Conservation (phyloP, 1,140 invertebrate genomes). For the Saccostrea echinata region DNA sequence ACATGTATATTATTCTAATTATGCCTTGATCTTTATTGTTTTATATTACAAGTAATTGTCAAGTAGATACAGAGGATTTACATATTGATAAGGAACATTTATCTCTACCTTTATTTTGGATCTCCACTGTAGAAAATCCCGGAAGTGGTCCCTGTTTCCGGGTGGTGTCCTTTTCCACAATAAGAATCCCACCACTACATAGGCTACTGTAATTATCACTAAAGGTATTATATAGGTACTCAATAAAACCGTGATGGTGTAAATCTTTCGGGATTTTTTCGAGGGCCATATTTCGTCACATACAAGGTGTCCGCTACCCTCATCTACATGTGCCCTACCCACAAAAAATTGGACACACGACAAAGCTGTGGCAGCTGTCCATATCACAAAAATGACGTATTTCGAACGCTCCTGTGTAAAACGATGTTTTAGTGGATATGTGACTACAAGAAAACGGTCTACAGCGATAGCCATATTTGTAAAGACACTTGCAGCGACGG, state of each 20-base stretch:
- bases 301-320: slow-evolving; percentile 38
- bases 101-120: slow-evolving; percentile 81
- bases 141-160: slow-evolving; percentile 80
- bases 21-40: no score
- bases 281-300: slow-evolving; percentile 74
- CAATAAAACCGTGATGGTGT: slow-evolving; percentile 81
- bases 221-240: slow-evolving; percentile 82
- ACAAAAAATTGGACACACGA: slow-evolving; percentile 80
- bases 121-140: slow-evolving; percentile 80
- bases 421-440: slow-evolving; percentile 72
- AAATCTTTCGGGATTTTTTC: slow-evolving; percentile 70
- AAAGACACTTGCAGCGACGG: slow-evolving; percentile 75
- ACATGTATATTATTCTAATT: no score
- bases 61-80: no score
- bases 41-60: no score
- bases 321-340: slow-evolving; percentile 66
- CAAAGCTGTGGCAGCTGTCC: slow-evolving; percentile 79
- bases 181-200: slow-evolving; percentile 77
- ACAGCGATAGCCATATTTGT: slow-evolving; percentile 79
- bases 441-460: slow-evolving; percentile 76
- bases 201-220: slow-evolving; percentile 80
- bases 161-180: slow-evolving; percentile 81
- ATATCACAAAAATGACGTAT: slow-evolving; percentile 80
- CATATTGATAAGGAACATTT: no score
- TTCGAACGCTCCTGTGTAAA: slow-evolving; percentile 68